phyloP scores from a whole-genome alignment of 2,888 invertebrate genomes.

The Eristalinus aeneus region DNA sequence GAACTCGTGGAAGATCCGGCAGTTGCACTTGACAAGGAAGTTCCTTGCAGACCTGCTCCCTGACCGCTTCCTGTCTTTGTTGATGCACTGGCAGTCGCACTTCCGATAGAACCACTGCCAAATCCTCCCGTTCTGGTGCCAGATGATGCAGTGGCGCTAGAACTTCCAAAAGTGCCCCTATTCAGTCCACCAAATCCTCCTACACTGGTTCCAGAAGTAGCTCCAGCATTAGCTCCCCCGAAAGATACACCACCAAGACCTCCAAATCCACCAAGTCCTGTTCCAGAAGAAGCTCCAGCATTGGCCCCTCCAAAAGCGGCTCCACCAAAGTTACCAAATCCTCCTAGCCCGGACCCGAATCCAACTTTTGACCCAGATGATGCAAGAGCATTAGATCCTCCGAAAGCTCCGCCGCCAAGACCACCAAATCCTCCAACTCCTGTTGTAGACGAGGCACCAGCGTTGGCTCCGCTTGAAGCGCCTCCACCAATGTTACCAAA shows the following conservation, averaged over 20 bases:
- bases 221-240: constrained; percentile 55
- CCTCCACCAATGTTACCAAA: constrained; percentile 13
- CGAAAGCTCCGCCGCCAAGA: background rate
- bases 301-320: background rate
- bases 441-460: background rate
- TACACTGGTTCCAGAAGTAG: constrained; percentile 46
- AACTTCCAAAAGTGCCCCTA: background rate
- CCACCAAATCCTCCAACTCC: background rate
- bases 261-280: background rate
- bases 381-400: background rate
- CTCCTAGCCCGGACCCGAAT: background rate
- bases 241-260: constrained; percentile 37
- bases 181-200: background rate
- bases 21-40: too few relatives aligned
- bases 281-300: background rate
- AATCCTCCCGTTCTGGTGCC: background rate
- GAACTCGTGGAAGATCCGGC: too few relatives aligned
- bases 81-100: too few relatives aligned
- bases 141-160: background rate
- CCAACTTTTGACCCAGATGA: background rate
- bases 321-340: background rate
- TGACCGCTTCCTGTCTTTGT: constrained; percentile 19
- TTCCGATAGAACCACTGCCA: too few relatives aligned
- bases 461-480: constrained; percentile 12
- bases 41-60: too few relatives aligned